Conservation (phyloP, 2,888 invertebrate genomes). For the Trachelus stipa region DNA sequence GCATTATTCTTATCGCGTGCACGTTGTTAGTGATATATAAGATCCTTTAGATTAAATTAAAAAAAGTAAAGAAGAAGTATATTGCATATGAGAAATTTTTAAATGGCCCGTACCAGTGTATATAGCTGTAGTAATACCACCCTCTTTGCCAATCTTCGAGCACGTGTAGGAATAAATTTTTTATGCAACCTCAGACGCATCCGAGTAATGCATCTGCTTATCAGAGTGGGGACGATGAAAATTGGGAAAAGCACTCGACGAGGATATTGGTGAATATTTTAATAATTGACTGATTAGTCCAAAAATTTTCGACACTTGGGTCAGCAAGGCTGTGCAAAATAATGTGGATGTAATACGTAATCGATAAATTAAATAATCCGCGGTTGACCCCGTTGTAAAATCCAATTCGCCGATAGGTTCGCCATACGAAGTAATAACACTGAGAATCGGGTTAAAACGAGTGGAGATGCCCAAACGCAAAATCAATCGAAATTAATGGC, state of each 20-base stretch:
- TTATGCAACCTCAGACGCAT: too few relatives aligned
- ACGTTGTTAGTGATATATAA: background rate
- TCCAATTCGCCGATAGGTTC: conserved; percentile 8
- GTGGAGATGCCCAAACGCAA: conserved; percentile 21
- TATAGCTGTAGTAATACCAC: background rate
- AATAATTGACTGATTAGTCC: too few relatives aligned
- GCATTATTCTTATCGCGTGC: background rate
- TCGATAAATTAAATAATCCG: background rate
- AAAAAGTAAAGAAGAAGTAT: background rate
- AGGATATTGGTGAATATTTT: too few relatives aligned
- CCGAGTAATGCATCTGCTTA: too few relatives aligned
- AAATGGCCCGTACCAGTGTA: background rate
- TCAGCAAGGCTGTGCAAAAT: background rate
- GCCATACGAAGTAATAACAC: background rate
- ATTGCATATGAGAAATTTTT: background rate
- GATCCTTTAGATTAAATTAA: background rate
- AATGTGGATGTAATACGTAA: background rate
- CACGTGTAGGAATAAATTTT: too few relatives aligned
- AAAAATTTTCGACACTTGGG: background rate
- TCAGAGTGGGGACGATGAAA: too few relatives aligned
- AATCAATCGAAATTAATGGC: conserved; percentile 49
- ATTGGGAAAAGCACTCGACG: too few relatives aligned
- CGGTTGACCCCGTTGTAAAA: background rate
- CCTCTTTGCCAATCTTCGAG: background rate
- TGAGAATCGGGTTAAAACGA: background rate